Evolutionary conservation across 2,888 invertebrate genomes (phyloP).

Genomic region (Morpho deidamia): DNA sequence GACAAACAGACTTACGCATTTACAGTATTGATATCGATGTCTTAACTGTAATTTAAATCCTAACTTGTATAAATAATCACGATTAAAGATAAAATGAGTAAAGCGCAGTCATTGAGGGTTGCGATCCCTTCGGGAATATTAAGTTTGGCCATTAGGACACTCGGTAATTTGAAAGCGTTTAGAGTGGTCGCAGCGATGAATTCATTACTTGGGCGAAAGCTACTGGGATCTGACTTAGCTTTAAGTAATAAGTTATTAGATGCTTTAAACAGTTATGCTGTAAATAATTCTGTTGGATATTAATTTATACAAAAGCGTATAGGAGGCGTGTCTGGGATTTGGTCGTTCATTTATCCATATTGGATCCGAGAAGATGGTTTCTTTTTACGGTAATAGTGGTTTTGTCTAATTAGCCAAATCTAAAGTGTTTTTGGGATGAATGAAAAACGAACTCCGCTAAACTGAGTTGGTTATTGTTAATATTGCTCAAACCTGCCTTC

Average conservation of each 20-base stretch:
- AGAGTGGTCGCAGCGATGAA: slow-evolving; percentile 46
- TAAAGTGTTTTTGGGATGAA: no score
- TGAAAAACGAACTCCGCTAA: no score
- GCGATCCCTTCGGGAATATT: slow-evolving; percentile 61
- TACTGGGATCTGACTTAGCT: slow-evolving; percentile 36
- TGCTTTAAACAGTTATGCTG: background rate
- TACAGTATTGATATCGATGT: no score
- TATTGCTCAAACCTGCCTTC: no score
- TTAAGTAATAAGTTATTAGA: slow-evolving; percentile 32
- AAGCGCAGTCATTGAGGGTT: slow-evolving; percentile 26
- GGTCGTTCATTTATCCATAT: no score
- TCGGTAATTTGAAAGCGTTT: slow-evolving; percentile 60
- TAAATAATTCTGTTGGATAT: background rate
- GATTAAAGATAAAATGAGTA: slow-evolving; percentile 29
- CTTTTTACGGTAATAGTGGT: no score
- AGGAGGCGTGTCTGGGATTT: no score
- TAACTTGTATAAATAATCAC: slow-evolving; percentile 32
- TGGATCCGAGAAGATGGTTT: no score
- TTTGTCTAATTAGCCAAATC: no score
- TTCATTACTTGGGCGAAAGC: slow-evolving; percentile 45
- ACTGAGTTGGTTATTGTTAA: no score
- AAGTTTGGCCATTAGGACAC: slow-evolving; percentile 59
- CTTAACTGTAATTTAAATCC: background rate
- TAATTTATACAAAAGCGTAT: background rate
- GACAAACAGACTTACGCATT: no score